Conservation (phyloP, 2,797 vertebrate species). For the Threskiornis aethiopicus region DNA sequence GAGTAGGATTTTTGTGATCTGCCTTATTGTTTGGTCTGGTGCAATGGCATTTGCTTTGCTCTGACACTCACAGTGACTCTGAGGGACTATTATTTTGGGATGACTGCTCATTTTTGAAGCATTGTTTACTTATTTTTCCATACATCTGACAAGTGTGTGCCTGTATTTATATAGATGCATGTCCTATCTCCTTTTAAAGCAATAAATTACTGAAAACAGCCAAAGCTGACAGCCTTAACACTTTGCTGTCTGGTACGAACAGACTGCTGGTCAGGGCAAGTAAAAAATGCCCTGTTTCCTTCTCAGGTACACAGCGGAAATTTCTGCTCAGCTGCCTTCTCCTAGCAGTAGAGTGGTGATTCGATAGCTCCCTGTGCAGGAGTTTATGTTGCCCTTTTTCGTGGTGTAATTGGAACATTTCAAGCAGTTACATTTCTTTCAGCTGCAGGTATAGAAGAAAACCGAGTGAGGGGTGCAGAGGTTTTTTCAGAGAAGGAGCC, state of each 20-base stretch:
- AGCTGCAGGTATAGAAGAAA: background rate
- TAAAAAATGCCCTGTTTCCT: background rate
- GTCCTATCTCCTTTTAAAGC: background rate
- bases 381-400: background rate
- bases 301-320: constrained; percentile 24
- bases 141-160: background rate
- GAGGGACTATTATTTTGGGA: background rate
- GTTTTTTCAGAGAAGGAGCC: constrained; percentile 1
- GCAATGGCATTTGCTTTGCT: constrained; percentile 25
- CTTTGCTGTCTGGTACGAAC: constrained; percentile 25
- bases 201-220: background rate
- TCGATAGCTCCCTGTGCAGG: background rate
- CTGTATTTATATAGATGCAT: background rate
- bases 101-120: background rate
- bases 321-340: background rate
- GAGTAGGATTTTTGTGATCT: constrained; percentile 51
- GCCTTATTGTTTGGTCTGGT: background rate
- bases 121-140: background rate
- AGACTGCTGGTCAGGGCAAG: constrained; percentile 12
- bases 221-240: constrained; percentile 17
- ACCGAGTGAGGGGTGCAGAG: background rate
- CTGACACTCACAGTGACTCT: background rate
- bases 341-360: background rate
- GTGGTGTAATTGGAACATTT: background rate
- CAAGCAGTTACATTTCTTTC: background rate